A percentile compares a stretch with the other conserved stretches of the same genome.
phyloP scores from a whole-genome alignment of 2,113 vertebrate species.

The Petrocephalus microphthalmus region DNA sequence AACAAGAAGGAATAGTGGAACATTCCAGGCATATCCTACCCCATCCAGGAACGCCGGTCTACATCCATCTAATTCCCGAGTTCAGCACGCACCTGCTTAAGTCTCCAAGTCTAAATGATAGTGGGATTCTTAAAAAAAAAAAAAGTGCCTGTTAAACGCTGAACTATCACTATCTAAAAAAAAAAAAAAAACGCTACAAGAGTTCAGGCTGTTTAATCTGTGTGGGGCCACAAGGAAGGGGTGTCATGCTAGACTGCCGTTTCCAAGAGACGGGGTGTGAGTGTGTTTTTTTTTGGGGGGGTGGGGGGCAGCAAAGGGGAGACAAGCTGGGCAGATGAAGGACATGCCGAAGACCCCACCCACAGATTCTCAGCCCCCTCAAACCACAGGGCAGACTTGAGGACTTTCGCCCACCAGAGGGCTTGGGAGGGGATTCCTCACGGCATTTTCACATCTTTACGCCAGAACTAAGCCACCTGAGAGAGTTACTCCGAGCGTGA shows the following conservation, averaged over 20 bases:
- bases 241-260: conserved; percentile 53
- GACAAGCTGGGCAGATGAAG: background rate
- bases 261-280: conserved; percentile 49
- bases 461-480: background rate
- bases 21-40: conserved; percentile 56
- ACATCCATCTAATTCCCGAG: conserved; percentile 23
- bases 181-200: background rate
- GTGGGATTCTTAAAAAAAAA: conserved; percentile 15
- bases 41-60: background rate
- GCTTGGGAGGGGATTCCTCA: background rate
- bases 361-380: background rate
- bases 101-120: conserved; percentile 43
- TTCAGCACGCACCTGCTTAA: conserved; percentile 17
- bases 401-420: background rate
- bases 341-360: conserved; percentile 24
- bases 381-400: background rate
- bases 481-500: background rate
- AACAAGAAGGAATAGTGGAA: conserved; percentile 66
- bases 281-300: conserved; percentile 25
- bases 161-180: conserved; percentile 39
- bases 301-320: conserved; percentile 15
- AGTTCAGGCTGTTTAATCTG: conserved; percentile 50
- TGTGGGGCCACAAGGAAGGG: conserved; percentile 40
- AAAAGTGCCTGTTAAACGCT: conserved; percentile 47
- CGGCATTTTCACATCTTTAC: background rate